These are phyloP conservation scores for Oedothorax gibbosus DNA, from an alignment of 1,140 invertebrate species.

Conservation along the genomic window DNA sequence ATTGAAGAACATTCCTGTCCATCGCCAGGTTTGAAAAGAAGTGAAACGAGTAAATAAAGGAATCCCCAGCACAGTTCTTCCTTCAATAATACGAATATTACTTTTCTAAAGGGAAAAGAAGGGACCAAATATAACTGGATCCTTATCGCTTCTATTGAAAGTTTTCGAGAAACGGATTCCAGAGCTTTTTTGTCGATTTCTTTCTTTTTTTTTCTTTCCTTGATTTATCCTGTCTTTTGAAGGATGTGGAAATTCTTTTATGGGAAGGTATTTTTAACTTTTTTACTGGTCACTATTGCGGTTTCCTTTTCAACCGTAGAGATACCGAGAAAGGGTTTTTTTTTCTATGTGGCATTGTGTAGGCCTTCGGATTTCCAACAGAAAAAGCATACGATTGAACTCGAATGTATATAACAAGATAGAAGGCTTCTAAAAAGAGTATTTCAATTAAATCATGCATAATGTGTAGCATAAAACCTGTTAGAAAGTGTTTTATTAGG, in stretches of 20 bases:
- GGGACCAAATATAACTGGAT: constrained; percentile 34
- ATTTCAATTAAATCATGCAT: too few species aligned
- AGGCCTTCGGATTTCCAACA: too few species aligned
- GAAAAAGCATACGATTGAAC: too few species aligned
- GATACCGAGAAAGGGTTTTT: constrained; percentile 30
- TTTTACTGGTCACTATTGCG: background rate
- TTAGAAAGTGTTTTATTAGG: too few species aligned
- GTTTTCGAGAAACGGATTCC: constrained; percentile 7
- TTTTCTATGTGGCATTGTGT: constrained; percentile 18
- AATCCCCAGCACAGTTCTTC: too few species aligned
- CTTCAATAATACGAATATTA: too few species aligned
- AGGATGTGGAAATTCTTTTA: constrained; percentile 36
- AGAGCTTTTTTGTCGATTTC: constrained; percentile 32
- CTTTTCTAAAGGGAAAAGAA: background rate
- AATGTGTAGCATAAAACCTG: too few species aligned
- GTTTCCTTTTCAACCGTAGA: constrained; percentile 26
- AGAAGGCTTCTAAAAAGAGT: too few species aligned
- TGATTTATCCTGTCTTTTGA: constrained; percentile 35
- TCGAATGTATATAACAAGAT: too few species aligned
- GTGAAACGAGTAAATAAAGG: too few species aligned
- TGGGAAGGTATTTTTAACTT: constrained; percentile 44
- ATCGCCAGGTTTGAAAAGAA: too few species aligned
- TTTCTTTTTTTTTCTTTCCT: constrained; percentile 29
- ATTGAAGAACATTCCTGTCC: too few species aligned
- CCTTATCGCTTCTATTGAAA: constrained; percentile 42